Evolutionary conservation across 1,140 invertebrate species (phyloP), one percentile per base, ranked within the genome.

Genomic region (Littorina saxatilis): DNA sequence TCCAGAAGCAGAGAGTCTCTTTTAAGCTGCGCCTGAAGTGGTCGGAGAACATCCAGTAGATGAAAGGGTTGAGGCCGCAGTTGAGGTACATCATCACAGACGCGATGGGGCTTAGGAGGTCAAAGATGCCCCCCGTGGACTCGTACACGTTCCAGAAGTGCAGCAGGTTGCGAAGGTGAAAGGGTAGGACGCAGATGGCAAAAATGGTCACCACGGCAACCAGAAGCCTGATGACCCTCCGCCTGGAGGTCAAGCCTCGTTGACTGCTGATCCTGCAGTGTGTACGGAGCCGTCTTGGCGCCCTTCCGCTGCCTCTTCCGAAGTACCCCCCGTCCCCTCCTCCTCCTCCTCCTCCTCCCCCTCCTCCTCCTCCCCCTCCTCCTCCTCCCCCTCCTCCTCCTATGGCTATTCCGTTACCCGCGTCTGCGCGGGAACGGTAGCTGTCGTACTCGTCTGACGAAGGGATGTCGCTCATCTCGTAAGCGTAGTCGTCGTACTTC

Each of bases 61-160:
- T 93, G 61, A 97, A 92, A 1, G 96, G 96, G 92, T 97, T 97
- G 79, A 97, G 94, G 47, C 95, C 96, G 20, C 96, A 96, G 93
- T 97, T 97, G 90, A 96, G 95, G 88, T 96, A 97, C 52, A 96
- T 95, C 83, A 96, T 94, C 61, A 97, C 94, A 91, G 96, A 96
- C 13, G 96, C 96, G n/a, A 96, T 93, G 1, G 96, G 96, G 2
- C 96, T 96, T 68, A 97, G 93, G 1, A 97, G 92, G 23, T 95
- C 94, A 88, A 95, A 95, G 87, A 96, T 95, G 85, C 95, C 93
- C 70, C 94, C 94, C 40, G 94, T 94, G 63, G 77, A 35, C 0
- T 72, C 29, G 61, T 82, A 61, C 1, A 89, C 37, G 17, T 83
- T 23, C 89, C 88, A 91, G 72, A 86, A 88, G 52, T 96, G 95